A percentile compares a stretch with the other conserved stretches of the same genome.
Evolutionary conservation across 2,797 vertebrate genomes (phyloP).

Genomic region (Eleutherodactylus coqui): DNA sequence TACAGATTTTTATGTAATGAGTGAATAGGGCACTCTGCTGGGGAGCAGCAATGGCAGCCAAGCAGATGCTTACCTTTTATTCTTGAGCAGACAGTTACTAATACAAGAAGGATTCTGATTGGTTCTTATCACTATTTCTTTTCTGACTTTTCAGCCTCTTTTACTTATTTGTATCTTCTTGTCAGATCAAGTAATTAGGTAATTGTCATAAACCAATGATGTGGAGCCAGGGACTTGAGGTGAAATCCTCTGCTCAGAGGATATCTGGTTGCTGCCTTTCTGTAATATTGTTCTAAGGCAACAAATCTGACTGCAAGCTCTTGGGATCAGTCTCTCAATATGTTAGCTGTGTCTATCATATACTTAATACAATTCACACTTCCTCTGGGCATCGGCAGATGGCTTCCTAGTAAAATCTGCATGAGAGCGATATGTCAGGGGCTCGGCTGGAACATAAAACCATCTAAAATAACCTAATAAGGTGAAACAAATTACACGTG

Average conservation of each 20-base stretch:
- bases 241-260: not conserved
- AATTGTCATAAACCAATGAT: not conserved
- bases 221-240: not conserved
- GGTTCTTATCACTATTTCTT: no score
- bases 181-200: not conserved
- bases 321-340: not conserved
- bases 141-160: no score
- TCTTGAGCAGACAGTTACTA: no score
- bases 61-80: no score
- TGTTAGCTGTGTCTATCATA: not conserved
- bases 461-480: constrained; percentile 21
- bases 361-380: not conserved
- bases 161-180: no score
- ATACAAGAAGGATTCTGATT: no score
- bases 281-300: not conserved
- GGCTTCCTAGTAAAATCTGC: not conserved
- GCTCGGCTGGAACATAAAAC: not conserved
- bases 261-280: not conserved
- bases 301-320: not conserved
- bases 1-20: no score
- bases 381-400: not conserved
- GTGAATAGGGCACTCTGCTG: no score
- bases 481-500: not conserved
- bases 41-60: no score
- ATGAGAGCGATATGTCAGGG: not conserved